Evolutionary conservation across 2,888 invertebrate genomes (phyloP).

Genomic region (Catocala sponsa): DNA sequence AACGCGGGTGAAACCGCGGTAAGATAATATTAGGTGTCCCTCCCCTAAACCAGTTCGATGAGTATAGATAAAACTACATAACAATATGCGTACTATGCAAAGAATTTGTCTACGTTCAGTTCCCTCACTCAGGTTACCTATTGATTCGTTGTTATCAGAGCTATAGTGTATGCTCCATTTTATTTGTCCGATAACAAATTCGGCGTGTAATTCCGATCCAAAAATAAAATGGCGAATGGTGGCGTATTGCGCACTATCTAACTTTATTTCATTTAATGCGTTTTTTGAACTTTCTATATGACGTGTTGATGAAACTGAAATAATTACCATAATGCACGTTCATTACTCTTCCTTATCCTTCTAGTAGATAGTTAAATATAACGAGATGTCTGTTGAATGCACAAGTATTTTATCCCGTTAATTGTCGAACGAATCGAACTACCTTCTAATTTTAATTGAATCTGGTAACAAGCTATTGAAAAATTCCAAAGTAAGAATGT

Average conservation of each 20-base stretch:
- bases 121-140: conserved; percentile 32
- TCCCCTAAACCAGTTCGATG: too few species aligned
- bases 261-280: neutral
- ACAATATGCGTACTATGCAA: too few species aligned
- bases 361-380: too few species aligned
- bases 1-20: too few species aligned
- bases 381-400: too few species aligned
- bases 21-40: too few species aligned
- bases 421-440: too few species aligned
- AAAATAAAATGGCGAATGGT: conserved; percentile 32
- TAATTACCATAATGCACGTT: neutral
- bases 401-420: too few species aligned
- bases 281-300: conserved; percentile 3
- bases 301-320: neutral
- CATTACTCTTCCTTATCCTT: neutral
- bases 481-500: too few species aligned
- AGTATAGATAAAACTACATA: too few species aligned
- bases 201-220: conserved; percentile 26
- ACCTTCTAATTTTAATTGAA: too few species aligned
- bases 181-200: conserved; percentile 49
- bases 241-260: conserved; percentile 1
- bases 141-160: conserved; percentile 46
- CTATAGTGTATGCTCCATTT: conserved; percentile 44
- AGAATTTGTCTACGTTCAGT: conserved; percentile 8
- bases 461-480: too few species aligned